Conservation (phyloP, 2,113 vertebrate genomes). For the Canis aureus region DNA sequence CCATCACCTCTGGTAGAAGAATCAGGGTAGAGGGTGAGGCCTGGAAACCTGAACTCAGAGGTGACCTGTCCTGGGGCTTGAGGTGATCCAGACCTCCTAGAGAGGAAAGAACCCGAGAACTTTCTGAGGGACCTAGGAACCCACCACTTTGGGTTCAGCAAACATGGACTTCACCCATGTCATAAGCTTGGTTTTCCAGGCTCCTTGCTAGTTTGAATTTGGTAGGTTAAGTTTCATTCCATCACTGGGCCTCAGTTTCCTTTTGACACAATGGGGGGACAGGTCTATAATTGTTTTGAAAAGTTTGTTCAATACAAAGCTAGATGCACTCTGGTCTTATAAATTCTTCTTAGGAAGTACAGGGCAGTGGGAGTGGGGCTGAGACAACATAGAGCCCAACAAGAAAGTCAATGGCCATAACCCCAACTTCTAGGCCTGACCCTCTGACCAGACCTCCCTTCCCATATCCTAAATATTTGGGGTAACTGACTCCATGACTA, state of each 20-base stretch:
- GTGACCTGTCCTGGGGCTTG: neutral
- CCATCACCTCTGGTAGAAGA: neutral
- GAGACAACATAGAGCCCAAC: neutral
- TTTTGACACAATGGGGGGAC: neutral
- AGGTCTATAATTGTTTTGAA: constrained; percentile 17
- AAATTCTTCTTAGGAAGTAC: constrained; percentile 43
- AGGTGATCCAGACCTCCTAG: neutral
- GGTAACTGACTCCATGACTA: constrained; percentile 48
- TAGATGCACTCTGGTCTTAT: constrained; percentile 39
- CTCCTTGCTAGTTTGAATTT: constrained; percentile 33
- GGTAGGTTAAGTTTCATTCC: neutral
- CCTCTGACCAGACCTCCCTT: neutral
- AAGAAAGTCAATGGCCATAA: constrained; percentile 36
- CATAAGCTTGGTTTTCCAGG: neutral
- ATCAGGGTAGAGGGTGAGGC: neutral
- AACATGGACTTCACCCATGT: neutral
- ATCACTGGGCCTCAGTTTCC: neutral
- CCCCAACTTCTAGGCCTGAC: constrained; percentile 24
- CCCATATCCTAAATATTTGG: constrained; percentile 35
- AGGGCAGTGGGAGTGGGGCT: neutral
- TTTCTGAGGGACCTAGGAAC: neutral
- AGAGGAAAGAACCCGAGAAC: neutral
- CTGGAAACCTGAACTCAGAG: constrained; percentile 41
- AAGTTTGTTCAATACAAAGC: neutral
- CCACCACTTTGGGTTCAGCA: neutral